Percentiles rank a stretch among this genome's conserved stretches.
Conservation (phyloP, 2,797 vertebrate species). For the Danio aesculapii region DNA sequence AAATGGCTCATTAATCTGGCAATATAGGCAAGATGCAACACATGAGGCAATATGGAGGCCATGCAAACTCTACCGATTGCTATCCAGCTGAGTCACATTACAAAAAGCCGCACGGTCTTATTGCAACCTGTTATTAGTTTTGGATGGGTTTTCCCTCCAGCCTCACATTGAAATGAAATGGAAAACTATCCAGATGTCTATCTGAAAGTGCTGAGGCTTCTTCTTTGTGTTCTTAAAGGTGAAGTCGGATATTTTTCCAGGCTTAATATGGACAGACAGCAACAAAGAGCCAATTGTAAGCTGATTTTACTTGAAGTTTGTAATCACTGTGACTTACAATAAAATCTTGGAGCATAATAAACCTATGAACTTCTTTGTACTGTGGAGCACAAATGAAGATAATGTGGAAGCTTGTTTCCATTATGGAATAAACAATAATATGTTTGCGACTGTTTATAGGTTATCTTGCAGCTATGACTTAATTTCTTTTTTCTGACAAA, state of each 20-base stretch:
- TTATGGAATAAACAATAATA: no score
- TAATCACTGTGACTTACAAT: neutral
- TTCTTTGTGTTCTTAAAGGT: conserved; percentile 27
- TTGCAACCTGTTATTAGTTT: conserved; percentile 46
- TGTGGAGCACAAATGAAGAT: neutral
- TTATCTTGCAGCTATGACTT: no score
- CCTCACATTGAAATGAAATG: conserved; percentile 24
- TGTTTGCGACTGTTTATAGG: no score
- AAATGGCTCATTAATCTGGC: conserved; percentile 42
- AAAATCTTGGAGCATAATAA: neutral
- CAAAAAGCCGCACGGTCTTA: conserved; percentile 19
- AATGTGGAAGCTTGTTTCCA: no score
- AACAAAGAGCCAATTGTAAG: neutral
- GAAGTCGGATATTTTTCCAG: neutral
- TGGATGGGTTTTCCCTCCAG: conserved; percentile 27
- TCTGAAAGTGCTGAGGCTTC: conserved; percentile 11
- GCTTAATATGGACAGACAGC: neutral
- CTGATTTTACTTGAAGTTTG: neutral
- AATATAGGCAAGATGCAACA: conserved; percentile 26
- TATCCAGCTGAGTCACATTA: conserved; percentile 35
- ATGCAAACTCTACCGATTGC: conserved; percentile 33
- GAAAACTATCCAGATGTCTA: conserved; percentile 13
- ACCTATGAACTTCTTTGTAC: neutral
- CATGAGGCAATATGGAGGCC: conserved; percentile 29
- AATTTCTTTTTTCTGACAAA: no score